These are phyloP conservation scores for Papilio helenus DNA, from an alignment of 1,140 invertebrate genomes.

Conservation along the genomic window DNA sequence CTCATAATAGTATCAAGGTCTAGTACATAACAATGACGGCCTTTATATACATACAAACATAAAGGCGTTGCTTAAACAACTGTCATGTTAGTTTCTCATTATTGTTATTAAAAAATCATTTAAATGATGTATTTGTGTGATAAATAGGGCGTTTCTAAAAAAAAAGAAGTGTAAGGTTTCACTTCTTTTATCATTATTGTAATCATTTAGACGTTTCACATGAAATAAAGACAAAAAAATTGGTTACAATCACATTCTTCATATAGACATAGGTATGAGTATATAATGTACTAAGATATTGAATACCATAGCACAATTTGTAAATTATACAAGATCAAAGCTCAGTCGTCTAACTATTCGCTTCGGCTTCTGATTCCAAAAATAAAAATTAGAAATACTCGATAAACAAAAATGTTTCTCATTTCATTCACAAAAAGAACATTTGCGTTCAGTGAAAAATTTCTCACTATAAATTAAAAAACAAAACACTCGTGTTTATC, in stretches of 20 bases:
- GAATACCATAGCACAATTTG: not conserved
- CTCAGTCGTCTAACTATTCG: not conserved
- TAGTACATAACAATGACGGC: conserved; percentile 17
- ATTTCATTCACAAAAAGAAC: not conserved
- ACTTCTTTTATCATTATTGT: not conserved
- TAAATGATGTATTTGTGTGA: not conserved
- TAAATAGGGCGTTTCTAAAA: not conserved
- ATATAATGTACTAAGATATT: not conserved
- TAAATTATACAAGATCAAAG: not conserved
- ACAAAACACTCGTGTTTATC: no score
- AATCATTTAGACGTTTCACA: not conserved
- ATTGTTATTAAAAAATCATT: not conserved
- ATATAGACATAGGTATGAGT: not conserved
- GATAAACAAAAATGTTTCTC: not conserved
- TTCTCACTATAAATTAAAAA: no score
- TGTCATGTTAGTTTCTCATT: conserved; percentile 32
- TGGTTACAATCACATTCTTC: not conserved
- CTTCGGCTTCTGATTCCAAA: not conserved
- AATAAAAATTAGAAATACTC: not conserved
- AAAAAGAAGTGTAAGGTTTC: not conserved
- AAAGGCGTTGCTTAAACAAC: conserved; percentile 25
- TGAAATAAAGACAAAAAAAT: not conserved
- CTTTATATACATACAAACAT: conserved; percentile 10
- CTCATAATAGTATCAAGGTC: conserved; percentile 39
- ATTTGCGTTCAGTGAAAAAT: no score